These are phyloP conservation scores for Lanius collurio DNA, from an alignment of 2,113 vertebrate species.

Conservation along the genomic window DNA sequence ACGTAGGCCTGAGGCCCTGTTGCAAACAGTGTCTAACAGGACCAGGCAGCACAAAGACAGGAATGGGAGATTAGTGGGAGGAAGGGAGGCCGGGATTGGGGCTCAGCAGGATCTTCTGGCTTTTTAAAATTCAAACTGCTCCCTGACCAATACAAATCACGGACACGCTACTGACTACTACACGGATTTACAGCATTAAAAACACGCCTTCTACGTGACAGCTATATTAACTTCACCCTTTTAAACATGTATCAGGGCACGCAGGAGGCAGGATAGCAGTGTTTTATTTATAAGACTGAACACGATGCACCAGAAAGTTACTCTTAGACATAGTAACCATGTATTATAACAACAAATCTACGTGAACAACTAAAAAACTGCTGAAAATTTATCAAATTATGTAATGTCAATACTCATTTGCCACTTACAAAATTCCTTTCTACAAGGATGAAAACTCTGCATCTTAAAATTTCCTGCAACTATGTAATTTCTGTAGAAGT, in stretches of 20 bases:
- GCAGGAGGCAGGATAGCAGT: background rate
- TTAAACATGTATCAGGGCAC: conserved; percentile 57
- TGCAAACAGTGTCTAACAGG: conserved; percentile 63
- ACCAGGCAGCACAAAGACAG: conserved; percentile 84
- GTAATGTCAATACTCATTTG: background rate
- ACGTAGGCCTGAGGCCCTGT: conserved; percentile 19
- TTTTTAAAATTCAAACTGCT: conserved; percentile 85
- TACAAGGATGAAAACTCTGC: conserved; percentile 8
- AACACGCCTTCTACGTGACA: conserved; percentile 76
- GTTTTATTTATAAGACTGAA: conserved; percentile 21
- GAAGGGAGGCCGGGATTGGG: conserved; percentile 78
- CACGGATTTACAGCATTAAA: conserved; percentile 81
- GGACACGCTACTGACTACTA: conserved; percentile 78
- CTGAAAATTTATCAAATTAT: background rate
- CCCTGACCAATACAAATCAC: conserved; percentile 81
- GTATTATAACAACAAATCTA: background rate
- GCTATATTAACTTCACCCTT: conserved; percentile 79
- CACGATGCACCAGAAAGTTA: conserved; percentile 57
- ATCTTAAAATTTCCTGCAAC: background rate
- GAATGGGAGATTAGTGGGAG: conserved; percentile 81
- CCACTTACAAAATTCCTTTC: background rate
- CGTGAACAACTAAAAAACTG: background rate
- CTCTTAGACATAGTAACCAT: conserved; percentile 18
- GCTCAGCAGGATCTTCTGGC: conserved; percentile 80
- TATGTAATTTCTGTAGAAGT: background rate